Percentiles rank a stretch among this genome's conserved stretches.
Conservation (phyloP, 2,888 invertebrate species). For the Cremastobaeus sp. region DNA sequence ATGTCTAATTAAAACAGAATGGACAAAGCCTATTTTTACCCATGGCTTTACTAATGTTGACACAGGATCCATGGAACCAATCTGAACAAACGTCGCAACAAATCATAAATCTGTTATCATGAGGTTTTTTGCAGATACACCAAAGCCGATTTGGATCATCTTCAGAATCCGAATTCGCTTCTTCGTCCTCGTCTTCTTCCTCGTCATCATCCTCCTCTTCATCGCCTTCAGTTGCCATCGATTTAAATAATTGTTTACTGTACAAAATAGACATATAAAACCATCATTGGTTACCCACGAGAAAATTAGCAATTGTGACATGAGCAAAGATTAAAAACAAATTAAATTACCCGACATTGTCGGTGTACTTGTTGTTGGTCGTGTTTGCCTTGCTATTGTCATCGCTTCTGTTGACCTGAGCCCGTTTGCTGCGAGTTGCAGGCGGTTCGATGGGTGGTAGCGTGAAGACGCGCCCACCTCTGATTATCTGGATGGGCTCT, state of each 20-base stretch:
- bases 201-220: slow-evolving; percentile 80
- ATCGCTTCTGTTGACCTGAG: slow-evolving; percentile 69
- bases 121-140: slow-evolving; percentile 97
- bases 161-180: slow-evolving; percentile 86
- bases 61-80: slow-evolving; percentile 99
- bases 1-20: slow-evolving; percentile 4
- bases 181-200: slow-evolving; percentile 79
- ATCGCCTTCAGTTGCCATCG: slow-evolving; percentile 69
- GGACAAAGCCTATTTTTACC: slow-evolving; percentile 78
- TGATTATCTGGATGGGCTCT: slow-evolving; percentile 85
- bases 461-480: slow-evolving; percentile 87
- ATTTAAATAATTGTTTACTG: slow-evolving; percentile 49
- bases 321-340: too few species aligned
- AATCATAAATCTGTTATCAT: slow-evolving; percentile 98
- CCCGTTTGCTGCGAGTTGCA: slow-evolving; percentile 86
- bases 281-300: too few species aligned
- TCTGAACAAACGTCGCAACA: slow-evolving; percentile 97
- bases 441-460: slow-evolving; percentile 91
- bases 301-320: too few species aligned
- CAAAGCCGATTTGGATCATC: slow-evolving; percentile 95
- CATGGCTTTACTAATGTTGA: slow-evolving; percentile 93
- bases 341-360: slow-evolving; percentile 63
- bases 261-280: slow-evolving; percentile 20
- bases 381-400: slow-evolving; percentile 16
- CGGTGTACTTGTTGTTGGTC: slow-evolving; percentile 32